Evolutionary conservation across 1,140 invertebrate species (phyloP), one percentile per base, ranked within the genome.

Genomic region (Drosophila tani): DNA sequence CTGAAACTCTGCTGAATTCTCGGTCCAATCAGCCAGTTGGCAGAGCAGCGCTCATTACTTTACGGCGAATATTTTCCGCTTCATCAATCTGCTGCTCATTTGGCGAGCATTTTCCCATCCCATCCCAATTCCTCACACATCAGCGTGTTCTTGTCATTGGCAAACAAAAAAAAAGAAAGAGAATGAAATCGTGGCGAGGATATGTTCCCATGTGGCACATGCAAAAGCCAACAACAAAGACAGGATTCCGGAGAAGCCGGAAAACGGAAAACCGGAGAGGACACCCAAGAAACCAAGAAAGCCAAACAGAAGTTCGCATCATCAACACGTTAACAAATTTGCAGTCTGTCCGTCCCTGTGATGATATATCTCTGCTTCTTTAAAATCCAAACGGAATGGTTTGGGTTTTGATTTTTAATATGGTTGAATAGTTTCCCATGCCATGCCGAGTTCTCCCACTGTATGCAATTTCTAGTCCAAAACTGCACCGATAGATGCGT

Each of bases 41-140:
- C 53, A 59, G 68, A 68, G 62, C 43, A 24, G 17, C n/a, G 29
- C 67, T 71, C 69, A 70, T 71, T 71, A 69, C 68, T 71, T 71
- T 57, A 17, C 24, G 17, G 15, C 2, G 27, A 71, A 71, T 71
- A 71, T 71, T 70, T 71, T 69, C 50, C 32, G 38, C 64, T 68
- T 56, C 64, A 70, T 47, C 64, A 70, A 70, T 70, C 67, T 69
- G 67, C 67, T 56, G 67, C 67, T 70, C 67, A 70, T 70, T 70
- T 70, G 67, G 40, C 63, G 35, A 56, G 64, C 40, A 67, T 55
- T 55, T 38, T 55, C 14, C 51, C 38, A 5, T 11, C 4, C 14
- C 4, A 7, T n/a, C 3, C 47, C 38, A 35, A 68, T 35, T 55
- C 47, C 65, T 55, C 15, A 38, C 69, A 50, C 67, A 71, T 71